Conservation (phyloP, 2,113 vertebrate species). For the Tinamus guttatus region DNA sequence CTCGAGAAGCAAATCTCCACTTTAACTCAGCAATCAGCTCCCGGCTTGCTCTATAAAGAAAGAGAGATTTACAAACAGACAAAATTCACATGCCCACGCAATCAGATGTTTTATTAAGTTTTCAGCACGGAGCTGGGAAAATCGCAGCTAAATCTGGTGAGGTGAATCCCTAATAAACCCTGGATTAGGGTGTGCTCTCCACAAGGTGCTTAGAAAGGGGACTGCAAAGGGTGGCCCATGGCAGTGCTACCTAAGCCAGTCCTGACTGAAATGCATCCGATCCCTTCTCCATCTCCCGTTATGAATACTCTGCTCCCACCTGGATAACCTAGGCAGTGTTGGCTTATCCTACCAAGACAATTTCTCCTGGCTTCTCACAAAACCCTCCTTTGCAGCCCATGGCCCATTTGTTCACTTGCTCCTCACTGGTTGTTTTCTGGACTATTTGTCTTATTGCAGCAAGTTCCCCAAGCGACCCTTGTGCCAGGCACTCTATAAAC, state of each 20-base stretch:
- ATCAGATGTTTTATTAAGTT: neutral
- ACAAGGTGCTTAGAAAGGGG: neutral
- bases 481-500: neutral
- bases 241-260: neutral
- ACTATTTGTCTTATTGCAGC: neutral
- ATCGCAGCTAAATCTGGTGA: neutral
- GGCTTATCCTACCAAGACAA: neutral
- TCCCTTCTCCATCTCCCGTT: neutral
- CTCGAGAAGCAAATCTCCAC: neutral
- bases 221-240: neutral
- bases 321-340: neutral
- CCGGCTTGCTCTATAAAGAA: neutral
- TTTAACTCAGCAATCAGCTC: neutral
- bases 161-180: neutral
- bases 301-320: neutral
- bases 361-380: neutral
- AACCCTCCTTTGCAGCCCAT: neutral
- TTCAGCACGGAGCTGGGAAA: neutral
- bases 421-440: neutral
- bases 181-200: neutral
- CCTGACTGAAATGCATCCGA: neutral
- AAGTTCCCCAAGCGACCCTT: neutral
- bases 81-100: fast-evolving
- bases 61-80: neutral
- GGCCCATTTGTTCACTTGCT: neutral